phyloP scores from a whole-genome alignment of 2,888 invertebrate genomes.

The Amiota mariae region DNA sequence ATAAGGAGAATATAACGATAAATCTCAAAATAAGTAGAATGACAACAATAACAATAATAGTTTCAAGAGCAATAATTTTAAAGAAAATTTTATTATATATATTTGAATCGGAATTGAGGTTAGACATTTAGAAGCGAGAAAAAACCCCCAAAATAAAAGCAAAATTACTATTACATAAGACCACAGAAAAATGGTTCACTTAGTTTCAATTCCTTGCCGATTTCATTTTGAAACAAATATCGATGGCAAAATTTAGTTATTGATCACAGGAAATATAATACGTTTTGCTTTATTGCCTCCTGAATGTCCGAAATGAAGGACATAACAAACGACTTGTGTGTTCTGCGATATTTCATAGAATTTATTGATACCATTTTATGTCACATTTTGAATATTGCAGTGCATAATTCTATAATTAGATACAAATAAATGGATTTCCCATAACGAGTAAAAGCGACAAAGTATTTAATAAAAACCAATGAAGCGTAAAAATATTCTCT shows the following conservation, averaged over 20 bases:
- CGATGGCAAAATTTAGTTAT: no score
- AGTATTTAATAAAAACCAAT: slow-evolving; percentile 16
- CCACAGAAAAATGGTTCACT: neutral
- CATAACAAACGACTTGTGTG: slow-evolving; percentile 49
- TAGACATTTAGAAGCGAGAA: neutral
- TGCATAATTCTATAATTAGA: slow-evolving; percentile 62
- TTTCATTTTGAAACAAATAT: neutral
- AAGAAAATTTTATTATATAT: no score
- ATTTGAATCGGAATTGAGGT: neutral
- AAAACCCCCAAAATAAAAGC: neutral
- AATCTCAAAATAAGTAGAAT: neutral
- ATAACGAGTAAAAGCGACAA: neutral
- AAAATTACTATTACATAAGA: no score
- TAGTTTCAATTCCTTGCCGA: neutral
- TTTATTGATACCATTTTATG: slow-evolving; percentile 38
- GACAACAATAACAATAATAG: slow-evolving; percentile 39
- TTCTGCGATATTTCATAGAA: neutral
- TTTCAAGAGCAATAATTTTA: slow-evolving; percentile 42
- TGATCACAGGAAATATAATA: no score
- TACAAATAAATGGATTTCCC: slow-evolving; percentile 50
- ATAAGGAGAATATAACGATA: neutral
- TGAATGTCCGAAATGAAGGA: slow-evolving; percentile 46
- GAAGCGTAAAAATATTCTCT: slow-evolving; percentile 3
- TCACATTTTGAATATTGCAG: slow-evolving; percentile 13
- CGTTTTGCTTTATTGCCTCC: slow-evolving; percentile 59